phyloP scores from a whole-genome alignment of 2,113 vertebrate genomes.

The Trachemys scripta region DNA sequence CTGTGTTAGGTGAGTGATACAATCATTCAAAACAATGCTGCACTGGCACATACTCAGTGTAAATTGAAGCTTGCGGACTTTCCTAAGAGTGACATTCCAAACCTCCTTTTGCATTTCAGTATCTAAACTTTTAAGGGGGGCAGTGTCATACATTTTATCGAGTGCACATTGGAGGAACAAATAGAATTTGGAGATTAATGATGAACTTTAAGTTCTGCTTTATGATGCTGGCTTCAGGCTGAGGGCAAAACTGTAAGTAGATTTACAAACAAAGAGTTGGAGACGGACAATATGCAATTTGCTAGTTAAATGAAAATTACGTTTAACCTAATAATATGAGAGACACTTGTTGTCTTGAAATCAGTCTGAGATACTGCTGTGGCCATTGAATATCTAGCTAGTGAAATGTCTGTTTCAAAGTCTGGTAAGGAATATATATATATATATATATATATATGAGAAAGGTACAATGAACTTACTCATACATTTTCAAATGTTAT shows the following conservation, averaged over 20 bases:
- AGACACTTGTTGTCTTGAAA: not conserved
- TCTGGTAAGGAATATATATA: not conserved
- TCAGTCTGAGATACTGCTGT: not conserved
- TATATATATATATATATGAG: not conserved
- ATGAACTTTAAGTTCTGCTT: not conserved
- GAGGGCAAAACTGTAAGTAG: not conserved
- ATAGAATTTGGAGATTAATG: not conserved
- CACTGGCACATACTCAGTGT: not conserved
- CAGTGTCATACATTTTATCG: not conserved
- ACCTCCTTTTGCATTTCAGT: not conserved
- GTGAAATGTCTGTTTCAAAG: not conserved
- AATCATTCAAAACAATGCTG: not conserved
- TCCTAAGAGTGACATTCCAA: not conserved
- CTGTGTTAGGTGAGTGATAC: not conserved
- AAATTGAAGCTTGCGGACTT: not conserved
- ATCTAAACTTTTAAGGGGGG: not conserved
- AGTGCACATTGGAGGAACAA: not conserved
- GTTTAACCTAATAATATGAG: not conserved
- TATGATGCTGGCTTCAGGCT: not conserved
- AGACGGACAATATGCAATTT: not conserved
- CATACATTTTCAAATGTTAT: conserved; percentile 11
- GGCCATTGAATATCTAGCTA: not conserved
- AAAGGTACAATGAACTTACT: not conserved
- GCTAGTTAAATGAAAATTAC: not conserved
- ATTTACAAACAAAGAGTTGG: not conserved